Evolutionary conservation across 2,888 invertebrate genomes (phyloP), one percentile per base, ranked within the genome.

Genomic region (Lasioglossum morio): DNA sequence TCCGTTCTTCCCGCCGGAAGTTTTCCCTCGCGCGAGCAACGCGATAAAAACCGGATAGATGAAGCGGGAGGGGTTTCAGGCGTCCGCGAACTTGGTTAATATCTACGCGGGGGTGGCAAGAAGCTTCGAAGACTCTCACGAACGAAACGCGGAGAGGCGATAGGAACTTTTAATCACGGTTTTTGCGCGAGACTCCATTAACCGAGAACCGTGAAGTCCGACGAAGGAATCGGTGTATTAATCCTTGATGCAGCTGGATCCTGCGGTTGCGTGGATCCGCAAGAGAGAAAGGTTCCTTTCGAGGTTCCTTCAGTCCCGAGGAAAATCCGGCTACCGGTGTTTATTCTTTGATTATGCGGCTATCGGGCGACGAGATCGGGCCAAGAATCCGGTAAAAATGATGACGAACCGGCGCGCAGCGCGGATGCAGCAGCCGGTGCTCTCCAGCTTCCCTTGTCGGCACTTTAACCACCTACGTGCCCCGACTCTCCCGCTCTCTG

Each of bases 391-490:
- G n/a, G 16, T 16, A 77, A 40, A 85, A 74, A 75, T 72, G n/a
- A 14, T 12, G 84, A 75, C 83, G 75, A 79, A 76, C n/a, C 70
- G 30, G 27, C 30, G n/a, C 23, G 46, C 70, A n/a, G 34, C n/a
- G 27, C 16, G 40, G 27, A 43, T 4, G 10, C 69, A 23, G n/a
- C 72, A 34, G 30, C 14, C n/a, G 74, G 23, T 16, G 74, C 72
- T 72, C 63, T 63, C 69, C 82, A 69, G 40, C 30, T 46, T 82
- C 81, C 79, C 72, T 74, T 63, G 82, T 75, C 82, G 86, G 84
- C 66, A 66, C 87, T 90, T 84, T 82, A 87, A 82, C 82, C 78
- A 85, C 79, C 87, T 86, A 90, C 89, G 82, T 84, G 87, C 79
- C 77, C 40, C 69, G 34, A 23, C 69, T 23, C 37, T 37, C 23